Base-by-base conservation (phyloP, 64 coral and sea anemone genomes). In the Montipora capricornis region DNA sequence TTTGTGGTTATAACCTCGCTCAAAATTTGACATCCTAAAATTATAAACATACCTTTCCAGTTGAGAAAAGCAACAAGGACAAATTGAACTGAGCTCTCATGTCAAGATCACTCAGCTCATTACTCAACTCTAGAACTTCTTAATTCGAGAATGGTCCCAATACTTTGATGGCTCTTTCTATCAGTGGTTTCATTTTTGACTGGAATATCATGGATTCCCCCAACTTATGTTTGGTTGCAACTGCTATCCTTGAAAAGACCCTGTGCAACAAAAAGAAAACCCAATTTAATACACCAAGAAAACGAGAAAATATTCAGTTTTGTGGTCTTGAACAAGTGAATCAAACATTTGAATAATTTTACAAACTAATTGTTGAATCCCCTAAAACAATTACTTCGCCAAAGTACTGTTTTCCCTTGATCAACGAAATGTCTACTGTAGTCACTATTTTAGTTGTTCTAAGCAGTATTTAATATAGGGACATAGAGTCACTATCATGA, bases 61-160 rank as follows among this genome's bases (percentile, higher is more conserved):
- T 87, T 47, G 67, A 87, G 44, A 87, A 87, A 20, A 87, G 67
- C 13, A 87, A 73, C 84, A 87, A 50, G 19, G 84, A 87, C 22
- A 74, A 87, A 50, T 87, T 87, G 50, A 87, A 87, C 45, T 87
- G 84, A 73, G 68, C 26, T 87, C 84, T 87, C 84, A 87, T 87
- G 8, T 87, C 84, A 5, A 87, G 84, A 73, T 87, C 66, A 50
- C 66, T 73, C 67, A 87, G 66, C 12, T 87, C 45, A 51, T 87
- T 73, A 51, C 75, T 89, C 50, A 77, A 10, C 8, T 52, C 87
- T 19, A 89, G 50, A 8, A 89, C 71, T 76, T 89, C 87, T 1
- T 8, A 89, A 8, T 77, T 89, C 87, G 7, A 89, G 73, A 45
- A 89, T 57, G 47, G 71, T 77, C 6, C 73, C 57, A 77, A 89